Conservation (phyloP, 53 echinoderm and acorn worm species). For the Mesocentrotus franciscanus region DNA sequence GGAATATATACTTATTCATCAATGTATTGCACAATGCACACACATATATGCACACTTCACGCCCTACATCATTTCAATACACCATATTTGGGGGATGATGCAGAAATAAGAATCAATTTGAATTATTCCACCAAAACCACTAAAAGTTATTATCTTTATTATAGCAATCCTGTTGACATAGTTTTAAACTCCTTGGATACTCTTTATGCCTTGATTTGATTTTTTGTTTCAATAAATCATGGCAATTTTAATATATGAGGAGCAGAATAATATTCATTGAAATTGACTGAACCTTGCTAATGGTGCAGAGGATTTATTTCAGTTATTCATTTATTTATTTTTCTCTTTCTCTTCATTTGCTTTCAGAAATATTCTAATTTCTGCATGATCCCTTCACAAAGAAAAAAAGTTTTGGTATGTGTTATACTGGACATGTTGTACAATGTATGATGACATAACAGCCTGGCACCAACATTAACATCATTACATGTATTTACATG, state of each 20-base stretch:
- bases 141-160: too few species aligned
- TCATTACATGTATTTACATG: neutral
- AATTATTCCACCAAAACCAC: too few species aligned
- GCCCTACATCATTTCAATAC: neutral
- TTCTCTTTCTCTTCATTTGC: too few species aligned
- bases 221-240: too few species aligned
- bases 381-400: neutral
- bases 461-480: neutral
- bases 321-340: too few species aligned
- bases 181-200: too few species aligned
- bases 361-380: neutral
- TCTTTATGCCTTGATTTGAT: too few species aligned
- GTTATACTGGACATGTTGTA: neutral
- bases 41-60: conserved; percentile 15
- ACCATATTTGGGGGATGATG: neutral
- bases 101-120: neutral
- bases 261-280: too few species aligned
- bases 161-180: too few species aligned
- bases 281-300: too few species aligned
- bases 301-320: too few species aligned
- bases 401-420: neutral
- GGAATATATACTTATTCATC: neutral
- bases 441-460: neutral
- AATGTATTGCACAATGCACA: conserved; percentile 12
- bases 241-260: too few species aligned